Conservation (phyloP, 2,113 vertebrate genomes). For the Gasterosteus aculeatus region DNA sequence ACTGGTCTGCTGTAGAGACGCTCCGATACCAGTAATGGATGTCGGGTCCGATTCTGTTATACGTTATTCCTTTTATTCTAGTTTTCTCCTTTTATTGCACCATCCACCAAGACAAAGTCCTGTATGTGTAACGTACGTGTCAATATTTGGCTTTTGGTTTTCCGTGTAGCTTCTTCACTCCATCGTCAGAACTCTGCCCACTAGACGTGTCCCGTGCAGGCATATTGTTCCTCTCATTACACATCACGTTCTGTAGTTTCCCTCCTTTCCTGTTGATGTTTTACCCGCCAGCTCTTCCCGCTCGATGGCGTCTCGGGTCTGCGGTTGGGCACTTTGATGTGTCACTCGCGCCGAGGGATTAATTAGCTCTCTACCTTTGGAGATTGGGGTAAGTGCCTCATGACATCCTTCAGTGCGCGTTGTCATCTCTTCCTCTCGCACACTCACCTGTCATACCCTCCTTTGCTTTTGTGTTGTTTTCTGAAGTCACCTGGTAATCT, state of each 20-base stretch:
- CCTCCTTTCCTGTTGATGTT: slow-evolving; percentile 22
- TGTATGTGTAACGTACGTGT: too few relatives aligned
- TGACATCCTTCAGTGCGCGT: slow-evolving; percentile 51
- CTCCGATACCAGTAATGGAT: neutral
- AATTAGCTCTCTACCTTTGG: slow-evolving; percentile 66
- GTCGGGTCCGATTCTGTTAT: neutral
- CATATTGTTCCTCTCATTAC: slow-evolving; percentile 38
- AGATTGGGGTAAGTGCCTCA: slow-evolving; percentile 47
- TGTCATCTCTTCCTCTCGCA: slow-evolving; percentile 17
- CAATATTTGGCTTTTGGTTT: too few relatives aligned
- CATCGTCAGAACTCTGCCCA: neutral
- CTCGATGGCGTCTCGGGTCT: slow-evolving; percentile 30
- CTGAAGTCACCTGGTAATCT: neutral
- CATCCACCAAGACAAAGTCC: too few relatives aligned
- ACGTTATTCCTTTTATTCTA: neutral
- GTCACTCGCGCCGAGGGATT: slow-evolving; percentile 61
- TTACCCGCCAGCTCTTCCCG: slow-evolving; percentile 7
- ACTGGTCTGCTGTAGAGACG: too few relatives aligned
- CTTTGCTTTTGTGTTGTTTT: slow-evolving; percentile 26
- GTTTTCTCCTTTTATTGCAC: too few relatives aligned
- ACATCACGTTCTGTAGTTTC: slow-evolving; percentile 46
- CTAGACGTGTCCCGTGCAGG: neutral
- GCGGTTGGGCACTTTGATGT: slow-evolving; percentile 48
- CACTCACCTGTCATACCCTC: slow-evolving; percentile 9
- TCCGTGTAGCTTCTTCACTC: neutral